Evolutionary conservation across 2,797 vertebrate species (phyloP).

Genomic region (Peromyscus melanophrys): DNA sequence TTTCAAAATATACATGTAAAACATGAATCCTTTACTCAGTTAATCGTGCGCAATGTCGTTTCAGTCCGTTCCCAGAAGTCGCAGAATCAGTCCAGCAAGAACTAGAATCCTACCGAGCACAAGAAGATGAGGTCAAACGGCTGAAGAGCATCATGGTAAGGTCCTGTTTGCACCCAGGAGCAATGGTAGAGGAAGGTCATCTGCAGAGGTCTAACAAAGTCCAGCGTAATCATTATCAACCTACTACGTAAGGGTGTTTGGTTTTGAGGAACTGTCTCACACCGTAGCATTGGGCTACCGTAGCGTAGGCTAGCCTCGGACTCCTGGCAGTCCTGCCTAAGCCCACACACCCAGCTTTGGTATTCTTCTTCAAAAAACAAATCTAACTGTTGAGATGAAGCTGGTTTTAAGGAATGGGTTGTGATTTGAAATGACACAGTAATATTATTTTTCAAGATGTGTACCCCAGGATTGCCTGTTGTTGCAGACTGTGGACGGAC

Average conservation of each 20-base stretch:
- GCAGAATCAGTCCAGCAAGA: constrained; percentile 98
- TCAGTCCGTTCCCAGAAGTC: constrained; percentile 98
- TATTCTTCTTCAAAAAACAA: constrained; percentile 29
- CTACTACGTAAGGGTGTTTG: not conserved
- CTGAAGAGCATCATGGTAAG: constrained; percentile 99
- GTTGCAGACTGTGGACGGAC: not conserved
- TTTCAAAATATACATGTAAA: constrained; percentile 57
- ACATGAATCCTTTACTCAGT: constrained; percentile 30
- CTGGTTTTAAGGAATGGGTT: constrained; percentile 7
- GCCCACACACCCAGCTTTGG: not conserved
- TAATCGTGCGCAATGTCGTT: constrained; percentile 79
- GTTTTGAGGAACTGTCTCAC: not conserved
- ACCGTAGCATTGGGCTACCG: accelerated
- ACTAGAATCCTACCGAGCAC: constrained; percentile 96
- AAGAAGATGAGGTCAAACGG: constrained; percentile 98
- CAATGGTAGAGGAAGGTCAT: constrained; percentile 8
- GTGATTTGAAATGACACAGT: constrained; percentile 44
- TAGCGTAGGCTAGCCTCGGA: not conserved
- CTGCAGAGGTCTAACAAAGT: not conserved
- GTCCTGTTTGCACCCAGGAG: constrained; percentile 49
- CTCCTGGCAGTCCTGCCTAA: not conserved
- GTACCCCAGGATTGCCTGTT: not conserved
- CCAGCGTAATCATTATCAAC: not conserved
- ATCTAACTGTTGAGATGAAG: constrained; percentile 26
- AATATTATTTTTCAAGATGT: constrained; percentile 31